phyloP scores from a whole-genome alignment of 1,140 invertebrate species.

The Drosophila triauraria region DNA sequence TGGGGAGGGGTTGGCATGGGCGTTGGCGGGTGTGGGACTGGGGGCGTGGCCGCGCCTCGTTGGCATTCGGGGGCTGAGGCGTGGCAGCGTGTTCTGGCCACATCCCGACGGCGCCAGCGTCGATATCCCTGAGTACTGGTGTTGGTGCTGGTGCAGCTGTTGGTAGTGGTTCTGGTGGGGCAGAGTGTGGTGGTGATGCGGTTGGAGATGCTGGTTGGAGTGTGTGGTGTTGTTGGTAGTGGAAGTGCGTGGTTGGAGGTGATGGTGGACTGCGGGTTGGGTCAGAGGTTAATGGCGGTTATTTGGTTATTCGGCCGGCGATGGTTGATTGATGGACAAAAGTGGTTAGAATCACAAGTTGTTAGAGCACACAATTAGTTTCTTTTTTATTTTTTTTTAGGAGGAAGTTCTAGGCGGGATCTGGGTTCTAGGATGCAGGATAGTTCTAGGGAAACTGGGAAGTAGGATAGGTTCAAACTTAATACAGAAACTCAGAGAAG shows the following conservation, averaged over 20 bases:
- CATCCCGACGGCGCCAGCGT: conserved; percentile 14
- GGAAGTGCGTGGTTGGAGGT: conserved; percentile 39
- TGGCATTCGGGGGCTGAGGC: conserved; percentile 51
- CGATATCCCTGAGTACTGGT: conserved; percentile 31
- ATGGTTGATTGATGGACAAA: conserved; percentile 42
- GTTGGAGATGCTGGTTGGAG: conserved; percentile 44
- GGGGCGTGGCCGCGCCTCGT: conserved; percentile 57
- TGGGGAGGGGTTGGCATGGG: conserved; percentile 25
- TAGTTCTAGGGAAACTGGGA: neutral
- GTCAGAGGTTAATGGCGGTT: conserved; percentile 56
- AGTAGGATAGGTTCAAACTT: neutral
- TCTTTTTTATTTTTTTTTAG: conserved; percentile 8
- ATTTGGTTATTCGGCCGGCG: conserved; percentile 37
- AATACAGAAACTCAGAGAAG: neutral
- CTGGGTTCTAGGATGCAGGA: neutral
- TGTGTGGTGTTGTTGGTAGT: conserved; percentile 27
- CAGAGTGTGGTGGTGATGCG: conserved; percentile 38
- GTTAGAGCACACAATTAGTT: conserved; percentile 42
- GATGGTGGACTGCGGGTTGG: conserved; percentile 40
- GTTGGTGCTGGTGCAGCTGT: conserved; percentile 36
- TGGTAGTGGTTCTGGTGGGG: conserved; percentile 29
- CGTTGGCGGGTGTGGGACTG: conserved; percentile 43
- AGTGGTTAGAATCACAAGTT: conserved; percentile 49
- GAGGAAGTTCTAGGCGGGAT: neutral
- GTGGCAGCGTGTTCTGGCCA: conserved; percentile 67